Base-by-base conservation (phyloP, 1,140 invertebrate species). In the Diachasmimorpha longicaudata region DNA sequence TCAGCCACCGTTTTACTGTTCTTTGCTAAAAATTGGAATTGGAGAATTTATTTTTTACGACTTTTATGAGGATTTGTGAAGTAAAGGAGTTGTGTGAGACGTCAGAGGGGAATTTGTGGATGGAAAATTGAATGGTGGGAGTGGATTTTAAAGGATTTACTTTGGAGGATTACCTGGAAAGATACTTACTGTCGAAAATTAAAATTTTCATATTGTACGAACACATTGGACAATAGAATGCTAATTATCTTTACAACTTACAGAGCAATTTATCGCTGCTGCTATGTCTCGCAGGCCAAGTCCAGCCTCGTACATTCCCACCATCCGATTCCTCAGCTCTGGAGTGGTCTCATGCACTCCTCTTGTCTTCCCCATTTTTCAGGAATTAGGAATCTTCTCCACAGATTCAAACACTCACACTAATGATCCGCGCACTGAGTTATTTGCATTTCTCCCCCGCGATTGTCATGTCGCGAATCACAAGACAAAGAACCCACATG, bases 251-350 rank as follows among this genome's bases (percentile, higher is more conserved):
- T 19, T 2, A 37, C 31, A 74, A 78, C 77, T 81, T 82, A 87
- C 88, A 48, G 87, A 89, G 71, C 87, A 89, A 81, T 88, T 89
- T 5, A 88, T 79, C 0, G 88, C 88, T 0, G 81, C 83, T 11
- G 88, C 86, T 68, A 89, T 89, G 74, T 89, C 87, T 19, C 86
- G 76, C 4, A 89, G 75, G 1, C 86, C 87, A 11, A 89, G 78
- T 67, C 88, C 87, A 39, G 88, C 88, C 78, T 89, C 87, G 58
- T 87, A 89, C 88, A 89, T 89, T 58, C 88, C 88, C 1, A 89
- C 87, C 87, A 89, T 89, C 25, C 87, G 84, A 78, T 88, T 88
- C 68, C 88, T 78, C 31, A 89, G 74, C 79, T 89, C 87, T 8
- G 87, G 88, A 31, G 88, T 88, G 8, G 88, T 89, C 78, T 89